phyloP scores from a whole-genome alignment of 1,140 invertebrate species.

The Diorhabda elongata region DNA sequence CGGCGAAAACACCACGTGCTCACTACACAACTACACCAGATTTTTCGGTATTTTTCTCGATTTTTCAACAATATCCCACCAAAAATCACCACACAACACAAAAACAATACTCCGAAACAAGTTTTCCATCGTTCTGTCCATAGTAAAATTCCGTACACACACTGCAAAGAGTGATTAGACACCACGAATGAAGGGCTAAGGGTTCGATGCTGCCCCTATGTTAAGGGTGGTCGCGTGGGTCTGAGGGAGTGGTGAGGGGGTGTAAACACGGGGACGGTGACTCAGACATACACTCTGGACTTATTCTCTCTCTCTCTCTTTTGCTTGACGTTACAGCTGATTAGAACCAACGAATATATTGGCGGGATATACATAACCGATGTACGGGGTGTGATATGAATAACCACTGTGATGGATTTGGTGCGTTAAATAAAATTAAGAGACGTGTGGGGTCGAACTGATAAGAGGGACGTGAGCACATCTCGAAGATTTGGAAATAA shows the following conservation, averaged over 20 bases:
- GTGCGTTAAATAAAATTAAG: background rate
- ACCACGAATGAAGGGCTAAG: slow-evolving; percentile 31
- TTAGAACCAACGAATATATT: slow-evolving; percentile 2
- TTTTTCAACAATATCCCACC: background rate
- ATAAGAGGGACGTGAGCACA: background rate
- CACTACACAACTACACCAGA: slow-evolving; percentile 1
- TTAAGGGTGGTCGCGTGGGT: slow-evolving; percentile 21
- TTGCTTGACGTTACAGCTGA: slow-evolving; percentile 6
- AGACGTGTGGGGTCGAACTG: background rate
- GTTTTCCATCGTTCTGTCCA: slow-evolving; percentile 24
- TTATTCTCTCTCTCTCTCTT: background rate
- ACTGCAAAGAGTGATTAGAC: slow-evolving; percentile 37
- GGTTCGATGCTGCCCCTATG: slow-evolving; percentile 22
- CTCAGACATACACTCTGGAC: slow-evolving; percentile 26
- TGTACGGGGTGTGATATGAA: slow-evolving; percentile 6
- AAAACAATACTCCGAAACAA: background rate
- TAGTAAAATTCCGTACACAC: slow-evolving; percentile 32
- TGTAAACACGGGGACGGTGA: slow-evolving; percentile 30
- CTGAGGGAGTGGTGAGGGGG: slow-evolving; percentile 24
- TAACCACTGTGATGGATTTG: background rate
- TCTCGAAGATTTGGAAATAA: background rate
- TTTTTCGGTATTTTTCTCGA: background rate
- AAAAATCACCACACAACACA: slow-evolving; percentile 5
- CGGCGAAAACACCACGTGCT: slow-evolving; percentile 10
- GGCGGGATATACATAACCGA: slow-evolving; percentile 6